Evolutionary conservation across 2,113 vertebrate species (phyloP).

Genomic region (Neoarius graeffei): DNA sequence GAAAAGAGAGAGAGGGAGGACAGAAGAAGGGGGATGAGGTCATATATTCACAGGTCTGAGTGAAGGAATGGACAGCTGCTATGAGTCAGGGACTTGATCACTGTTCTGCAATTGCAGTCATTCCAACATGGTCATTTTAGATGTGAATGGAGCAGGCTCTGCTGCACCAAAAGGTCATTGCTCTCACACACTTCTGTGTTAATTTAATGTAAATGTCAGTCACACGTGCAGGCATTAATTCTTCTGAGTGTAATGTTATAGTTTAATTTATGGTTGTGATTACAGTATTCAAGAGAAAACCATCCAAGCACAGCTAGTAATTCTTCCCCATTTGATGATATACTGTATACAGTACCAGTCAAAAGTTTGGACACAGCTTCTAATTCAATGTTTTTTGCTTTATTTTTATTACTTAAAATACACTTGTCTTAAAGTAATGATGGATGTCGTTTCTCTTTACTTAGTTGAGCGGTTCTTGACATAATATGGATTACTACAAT

Average conservation of each 20-base stretch:
- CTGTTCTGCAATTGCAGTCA: slow-evolving; percentile 56
- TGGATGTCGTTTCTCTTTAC: too few relatives aligned
- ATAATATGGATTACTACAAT: too few relatives aligned
- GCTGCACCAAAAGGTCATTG: slow-evolving; percentile 65
- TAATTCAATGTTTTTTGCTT: too few relatives aligned
- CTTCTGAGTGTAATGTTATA: slow-evolving; percentile 50
- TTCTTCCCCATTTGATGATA: background rate
- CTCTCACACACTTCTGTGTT: slow-evolving; percentile 69
- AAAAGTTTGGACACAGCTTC: too few relatives aligned
- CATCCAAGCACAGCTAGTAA: background rate
- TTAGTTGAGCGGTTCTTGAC: too few relatives aligned
- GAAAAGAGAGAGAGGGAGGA: background rate
- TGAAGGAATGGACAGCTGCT: slow-evolving; percentile 77
- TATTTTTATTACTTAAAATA: too few relatives aligned
- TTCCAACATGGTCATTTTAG: slow-evolving; percentile 70
- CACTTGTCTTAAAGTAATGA: too few relatives aligned
- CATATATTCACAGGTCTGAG: slow-evolving; percentile 42
- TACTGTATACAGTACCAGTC: too few relatives aligned
- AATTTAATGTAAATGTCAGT: slow-evolving; percentile 72
- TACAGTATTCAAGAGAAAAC: background rate
- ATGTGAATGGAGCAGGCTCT: background rate
- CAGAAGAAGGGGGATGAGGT: slow-evolving; percentile 13
- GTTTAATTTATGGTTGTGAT: background rate
- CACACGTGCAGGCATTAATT: slow-evolving; percentile 62
- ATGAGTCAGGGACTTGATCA: slow-evolving; percentile 40